Evolutionary conservation across 2,113 vertebrate genomes (phyloP).

Genomic region (Saimiri boliviensis): DNA sequence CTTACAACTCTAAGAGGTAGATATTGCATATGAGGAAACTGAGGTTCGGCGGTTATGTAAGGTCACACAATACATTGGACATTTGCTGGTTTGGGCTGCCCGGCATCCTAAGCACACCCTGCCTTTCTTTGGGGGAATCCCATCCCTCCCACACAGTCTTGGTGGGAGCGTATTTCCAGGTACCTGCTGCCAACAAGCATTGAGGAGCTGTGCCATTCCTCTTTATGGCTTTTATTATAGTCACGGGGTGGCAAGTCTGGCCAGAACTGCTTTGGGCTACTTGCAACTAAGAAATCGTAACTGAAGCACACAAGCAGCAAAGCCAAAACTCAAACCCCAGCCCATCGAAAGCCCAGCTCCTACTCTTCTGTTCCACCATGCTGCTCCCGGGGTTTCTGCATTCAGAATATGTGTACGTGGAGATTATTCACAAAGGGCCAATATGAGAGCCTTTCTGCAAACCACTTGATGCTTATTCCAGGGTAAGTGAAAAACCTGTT

Average conservation of each 20-base stretch:
- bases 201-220: neutral
- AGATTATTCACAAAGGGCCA: neutral
- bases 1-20: neutral
- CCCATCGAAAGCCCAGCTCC: neutral
- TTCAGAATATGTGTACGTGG: neutral
- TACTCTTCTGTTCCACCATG: neutral
- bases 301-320: neutral
- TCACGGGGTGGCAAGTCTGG: neutral
- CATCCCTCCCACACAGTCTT: neutral
- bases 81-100: neutral
- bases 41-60: neutral
- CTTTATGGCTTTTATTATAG: neutral
- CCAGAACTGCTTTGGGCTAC: neutral
- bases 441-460: neutral
- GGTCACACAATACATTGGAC: neutral
- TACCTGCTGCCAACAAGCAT: neutral
- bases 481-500: neutral
- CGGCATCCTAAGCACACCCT: neutral
- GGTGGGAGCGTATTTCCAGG: neutral
- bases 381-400: neutral
- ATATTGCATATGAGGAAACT: neutral
- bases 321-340: neutral
- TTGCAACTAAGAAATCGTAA: neutral
- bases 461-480: neutral
- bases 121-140: neutral